Base-by-base conservation (phyloP, 2,888 invertebrate genomes). In the Amiota mariae region DNA sequence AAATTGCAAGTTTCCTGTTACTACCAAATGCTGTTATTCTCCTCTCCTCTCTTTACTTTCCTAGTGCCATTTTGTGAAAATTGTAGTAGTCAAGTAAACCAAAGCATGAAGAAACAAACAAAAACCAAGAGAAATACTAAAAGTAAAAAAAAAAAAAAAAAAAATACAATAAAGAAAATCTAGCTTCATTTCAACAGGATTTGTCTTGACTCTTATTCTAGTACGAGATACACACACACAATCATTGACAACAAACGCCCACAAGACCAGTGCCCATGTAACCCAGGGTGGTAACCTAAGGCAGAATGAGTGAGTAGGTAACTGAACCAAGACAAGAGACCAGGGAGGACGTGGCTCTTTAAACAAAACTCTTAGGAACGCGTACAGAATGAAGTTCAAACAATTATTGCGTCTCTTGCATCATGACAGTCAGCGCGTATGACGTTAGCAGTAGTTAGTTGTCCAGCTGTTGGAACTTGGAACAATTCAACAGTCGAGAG, bases 1-100 rank as follows among this genome's bases (percentile, higher is more conserved):
- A 63, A 48, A 66, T 66, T 48, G 66, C 66, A 66, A 66, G 66
- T 66, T 66, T 66, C 48, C 49, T 48, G 48, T 66, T 66, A 48
- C 66, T 36, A 36, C 36, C 36, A 36, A 36, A 36, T 36, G 36
- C 24, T 63, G 46, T 36, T 46, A n/a, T 24, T 63, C 63, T 11
- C 11, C 46, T 59, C 59, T 59, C 20, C 6, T 36, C 36, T 36
- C 36, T 36, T 36, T 36, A 36, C 36, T 36, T 36, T 36, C 4
- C 36, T 6, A 36, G 36, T 36, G 36, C 6, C 36, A 36, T 36
- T 36, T 36, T 6, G 36, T 36, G 36, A 36, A 36, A 36, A 36
- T 36, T 36, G 13, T 36, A 63, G 9, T 63, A 36, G 36, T 13
- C 20, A 36, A 63, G 13, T 13, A 18, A 66, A n/a, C 36, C 4